Evolutionary conservation across 1,140 invertebrate species (phyloP).

Genomic region (Eurytemora carolleeae): DNA sequence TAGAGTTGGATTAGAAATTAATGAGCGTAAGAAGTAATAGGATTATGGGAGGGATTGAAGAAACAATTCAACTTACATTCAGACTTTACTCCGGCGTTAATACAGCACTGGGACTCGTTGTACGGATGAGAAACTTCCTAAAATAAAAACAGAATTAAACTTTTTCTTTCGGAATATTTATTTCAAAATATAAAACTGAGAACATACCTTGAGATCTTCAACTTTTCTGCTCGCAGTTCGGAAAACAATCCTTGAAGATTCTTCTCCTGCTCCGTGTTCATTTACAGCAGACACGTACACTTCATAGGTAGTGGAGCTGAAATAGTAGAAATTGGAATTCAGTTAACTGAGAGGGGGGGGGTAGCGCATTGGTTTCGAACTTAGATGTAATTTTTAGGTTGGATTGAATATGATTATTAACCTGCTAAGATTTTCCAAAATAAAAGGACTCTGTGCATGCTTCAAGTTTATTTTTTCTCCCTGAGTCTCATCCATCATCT

Average conservation of each 20-base stretch:
- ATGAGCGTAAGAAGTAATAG: too few relatives aligned
- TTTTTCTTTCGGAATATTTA: conserved; percentile 28
- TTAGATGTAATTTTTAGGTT: too few relatives aligned
- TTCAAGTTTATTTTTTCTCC: conserved; percentile 7
- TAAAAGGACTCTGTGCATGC: neutral
- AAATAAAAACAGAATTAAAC: neutral
- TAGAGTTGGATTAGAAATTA: too few relatives aligned
- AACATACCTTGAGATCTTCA: conserved; percentile 17
- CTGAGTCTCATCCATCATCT: conserved; percentile 9
- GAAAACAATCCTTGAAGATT: conserved; percentile 50
- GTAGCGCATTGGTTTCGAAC: too few relatives aligned
- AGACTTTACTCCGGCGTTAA: conserved; percentile 40
- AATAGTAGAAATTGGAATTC: too few relatives aligned
- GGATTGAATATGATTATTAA: too few relatives aligned
- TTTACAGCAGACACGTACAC: conserved; percentile 60
- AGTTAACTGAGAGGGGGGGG: too few relatives aligned
- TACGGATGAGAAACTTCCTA: neutral
- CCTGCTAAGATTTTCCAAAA: neutral
- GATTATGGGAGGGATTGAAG: too few relatives aligned
- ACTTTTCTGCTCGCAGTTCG: conserved; percentile 28
- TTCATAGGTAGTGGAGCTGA: conserved; percentile 45
- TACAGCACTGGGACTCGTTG: conserved; percentile 40
- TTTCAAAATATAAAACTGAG: conserved; percentile 29
- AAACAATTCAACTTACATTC: conserved; percentile 40
- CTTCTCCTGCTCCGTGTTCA: conserved; percentile 47